A percentile compares a stretch with the other conserved stretches of the same genome.
Conservation (phyloP, 2,888 invertebrate species). For the Pseudoips prasinana region DNA sequence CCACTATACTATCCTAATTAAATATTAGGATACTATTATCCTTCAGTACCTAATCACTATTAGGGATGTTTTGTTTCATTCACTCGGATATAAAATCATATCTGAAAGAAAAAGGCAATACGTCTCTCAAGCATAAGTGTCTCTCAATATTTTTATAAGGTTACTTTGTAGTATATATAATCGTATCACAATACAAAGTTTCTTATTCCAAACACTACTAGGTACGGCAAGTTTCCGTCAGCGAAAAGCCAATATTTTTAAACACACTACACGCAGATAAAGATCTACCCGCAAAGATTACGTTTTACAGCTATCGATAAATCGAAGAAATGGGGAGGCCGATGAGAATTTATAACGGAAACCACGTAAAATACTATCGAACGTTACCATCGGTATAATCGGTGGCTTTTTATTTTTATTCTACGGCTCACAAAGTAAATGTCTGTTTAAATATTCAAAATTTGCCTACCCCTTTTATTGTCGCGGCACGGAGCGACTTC, state of each 20-base stretch:
- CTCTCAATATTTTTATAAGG: too few relatives aligned
- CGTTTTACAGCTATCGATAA: conserved; percentile 43
- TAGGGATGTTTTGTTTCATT: too few relatives aligned
- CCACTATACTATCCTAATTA: too few relatives aligned
- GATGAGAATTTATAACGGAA: conserved; percentile 51
- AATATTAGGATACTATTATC: too few relatives aligned
- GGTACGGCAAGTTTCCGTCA: too few relatives aligned
- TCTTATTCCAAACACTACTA: too few relatives aligned
- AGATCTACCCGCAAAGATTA: conserved; percentile 35
- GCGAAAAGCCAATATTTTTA: conserved; percentile 19
- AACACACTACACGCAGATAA: conserved; percentile 26
- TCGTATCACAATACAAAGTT: too few relatives aligned
- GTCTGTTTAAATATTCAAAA: conserved; percentile 66
- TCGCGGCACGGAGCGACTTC: conserved; percentile 44
- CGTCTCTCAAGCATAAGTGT: too few relatives aligned
- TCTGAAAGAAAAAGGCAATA: too few relatives aligned
- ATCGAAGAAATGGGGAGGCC: conserved; percentile 25
- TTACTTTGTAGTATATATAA: too few relatives aligned
- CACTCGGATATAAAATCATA: too few relatives aligned
- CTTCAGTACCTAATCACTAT: too few relatives aligned
- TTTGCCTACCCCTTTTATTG: conserved; percentile 65
- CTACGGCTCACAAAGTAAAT: conserved; percentile 41
- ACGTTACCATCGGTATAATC: conserved; percentile 50
- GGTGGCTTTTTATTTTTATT: conserved; percentile 52
- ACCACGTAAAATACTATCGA: conserved; percentile 44